Base-by-base conservation (phyloP, 1,140 invertebrate species). In the Drosophila cardini region DNA sequence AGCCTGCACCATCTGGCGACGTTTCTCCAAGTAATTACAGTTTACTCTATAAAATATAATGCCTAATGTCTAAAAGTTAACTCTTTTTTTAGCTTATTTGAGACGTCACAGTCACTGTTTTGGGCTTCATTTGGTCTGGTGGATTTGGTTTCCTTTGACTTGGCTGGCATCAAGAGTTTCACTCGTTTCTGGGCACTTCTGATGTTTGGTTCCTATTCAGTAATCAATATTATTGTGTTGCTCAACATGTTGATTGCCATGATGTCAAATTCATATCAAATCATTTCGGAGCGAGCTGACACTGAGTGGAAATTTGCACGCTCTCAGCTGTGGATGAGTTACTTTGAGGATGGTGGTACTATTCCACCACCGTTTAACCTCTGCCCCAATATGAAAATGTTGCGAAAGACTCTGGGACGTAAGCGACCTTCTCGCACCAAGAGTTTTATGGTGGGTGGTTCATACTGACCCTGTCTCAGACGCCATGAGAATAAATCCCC, bases 181-280 rank as follows among this genome's bases (percentile, higher is more conserved):
- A 97, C 97, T 0, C 93, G 96, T 38, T 98, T 97, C 90, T 97
- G 96, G 97, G 96, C 96, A 7, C 92, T 97, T 11, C 93, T 98
- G 0, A 96, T 97, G 94, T 98, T 97, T 86, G 97, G 97, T 26
- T 96, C 96, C 0, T 98, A 97, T 90, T 97, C 96, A 38, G 97
- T 97, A 48, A 98, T 98, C 91, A 98, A 98, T 77, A 95, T 98
- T 56, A 97, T 98, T 78, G 97, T 98, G 0, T 93, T 98, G 1
- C 94, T 98, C 34, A 98, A 98, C 93, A 97, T 98, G 95, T 94
- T 98, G 4, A 98, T 98, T 91, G 98, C 98, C 80, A 98, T 98
- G 97, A 98, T 98, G 97, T 97, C 96, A 36, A 98, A 97, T 92
- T 98, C 97, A 0, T 98, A 98, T 92, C 96, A 98, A 93, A 96